Conservation (phyloP, 2,113 vertebrate genomes). For the Campylomormyrus tamandua region DNA sequence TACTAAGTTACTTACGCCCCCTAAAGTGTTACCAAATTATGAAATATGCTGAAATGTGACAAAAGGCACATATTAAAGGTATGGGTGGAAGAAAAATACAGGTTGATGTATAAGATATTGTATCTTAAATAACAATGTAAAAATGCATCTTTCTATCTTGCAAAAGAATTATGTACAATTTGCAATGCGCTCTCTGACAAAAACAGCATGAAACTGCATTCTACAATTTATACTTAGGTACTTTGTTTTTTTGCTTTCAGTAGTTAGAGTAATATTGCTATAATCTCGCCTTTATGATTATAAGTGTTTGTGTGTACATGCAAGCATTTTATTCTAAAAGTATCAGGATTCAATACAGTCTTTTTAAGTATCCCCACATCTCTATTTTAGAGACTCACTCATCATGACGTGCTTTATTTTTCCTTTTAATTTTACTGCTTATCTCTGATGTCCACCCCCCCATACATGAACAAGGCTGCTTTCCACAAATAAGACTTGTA, state of each 20-base stretch:
- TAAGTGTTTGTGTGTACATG: not conserved
- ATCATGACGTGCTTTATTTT: not conserved
- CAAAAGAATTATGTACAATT: not conserved
- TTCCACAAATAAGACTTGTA: not conserved
- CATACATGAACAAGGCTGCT: not conserved
- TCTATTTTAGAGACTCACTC: not conserved
- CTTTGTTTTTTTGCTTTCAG: not conserved
- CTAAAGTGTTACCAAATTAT: not conserved
- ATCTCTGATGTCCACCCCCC: not conserved
- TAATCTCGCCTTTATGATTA: not conserved
- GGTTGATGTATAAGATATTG: not conserved
- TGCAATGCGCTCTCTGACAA: not conserved
- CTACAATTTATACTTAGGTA: not conserved
- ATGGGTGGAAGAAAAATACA: not conserved
- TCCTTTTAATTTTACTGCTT: not conserved
- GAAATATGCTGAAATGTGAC: not conserved
- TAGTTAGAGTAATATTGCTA: not conserved
- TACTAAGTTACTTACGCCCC: not conserved
- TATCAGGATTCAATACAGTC: not conserved
- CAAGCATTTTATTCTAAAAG: not conserved
- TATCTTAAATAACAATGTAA: not conserved
- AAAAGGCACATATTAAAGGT: not conserved
- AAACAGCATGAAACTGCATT: not conserved
- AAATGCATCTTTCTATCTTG: not conserved
- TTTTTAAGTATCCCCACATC: not conserved